Evolutionary conservation across 2,888 invertebrate species (phyloP).

Genomic region (Glomeris marginata): DNA sequence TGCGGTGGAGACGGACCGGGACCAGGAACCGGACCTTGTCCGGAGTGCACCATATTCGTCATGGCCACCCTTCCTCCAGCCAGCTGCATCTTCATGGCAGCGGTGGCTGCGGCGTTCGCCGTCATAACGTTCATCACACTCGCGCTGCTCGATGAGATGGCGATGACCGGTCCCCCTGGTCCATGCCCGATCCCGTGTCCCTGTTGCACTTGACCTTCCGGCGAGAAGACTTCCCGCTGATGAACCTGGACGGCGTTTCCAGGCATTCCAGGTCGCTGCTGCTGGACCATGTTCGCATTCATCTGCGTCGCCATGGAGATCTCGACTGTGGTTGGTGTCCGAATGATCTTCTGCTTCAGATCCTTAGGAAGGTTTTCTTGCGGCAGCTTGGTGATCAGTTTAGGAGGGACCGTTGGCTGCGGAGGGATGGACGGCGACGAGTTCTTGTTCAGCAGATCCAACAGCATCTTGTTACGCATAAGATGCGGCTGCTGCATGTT

Average conservation of each 20-base stretch:
- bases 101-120: neutral
- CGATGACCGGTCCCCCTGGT: neutral
- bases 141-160: neutral
- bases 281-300: neutral
- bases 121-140: neutral
- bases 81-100: slow-evolving; percentile 1
- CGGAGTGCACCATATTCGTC: neutral
- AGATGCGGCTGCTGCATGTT: neutral
- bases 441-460: slow-evolving; percentile 42
- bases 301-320: neutral
- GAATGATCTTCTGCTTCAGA: slow-evolving; percentile 22
- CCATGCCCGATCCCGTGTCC: too few relatives aligned
- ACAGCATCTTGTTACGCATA: slow-evolving; percentile 53
- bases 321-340: slow-evolving; percentile 16
- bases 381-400: slow-evolving; percentile 36
- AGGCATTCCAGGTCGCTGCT: slow-evolving; percentile 1
- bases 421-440: slow-evolving; percentile 45
- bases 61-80: slow-evolving; percentile 5
- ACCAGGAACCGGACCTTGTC: neutral
- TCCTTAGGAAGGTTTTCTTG: slow-evolving; percentile 35
- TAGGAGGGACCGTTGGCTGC: slow-evolving; percentile 16
- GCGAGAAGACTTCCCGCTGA: neutral
- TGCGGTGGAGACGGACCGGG: neutral
- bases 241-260: neutral
- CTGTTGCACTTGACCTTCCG: slow-evolving; percentile 1